A percentile compares a stretch with the other conserved stretches of the same genome.
phyloP scores from a whole-genome alignment of 2,888 invertebrate species.

The Disparrhopalites patrizii region DNA sequence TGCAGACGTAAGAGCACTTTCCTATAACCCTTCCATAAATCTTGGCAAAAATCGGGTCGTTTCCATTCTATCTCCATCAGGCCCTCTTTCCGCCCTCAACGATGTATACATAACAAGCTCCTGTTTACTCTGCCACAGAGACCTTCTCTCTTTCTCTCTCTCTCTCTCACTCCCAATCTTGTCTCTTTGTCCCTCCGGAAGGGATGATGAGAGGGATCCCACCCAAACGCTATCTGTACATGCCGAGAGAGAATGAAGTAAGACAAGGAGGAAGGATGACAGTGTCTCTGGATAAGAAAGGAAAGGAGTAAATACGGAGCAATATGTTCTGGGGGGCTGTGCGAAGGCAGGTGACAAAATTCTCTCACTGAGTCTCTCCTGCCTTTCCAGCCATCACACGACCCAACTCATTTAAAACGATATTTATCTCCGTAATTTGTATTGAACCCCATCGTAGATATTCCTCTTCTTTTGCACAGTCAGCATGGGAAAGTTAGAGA shows the following conservation, averaged over 20 bases:
- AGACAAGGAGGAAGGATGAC: too few species aligned
- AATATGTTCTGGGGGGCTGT: not conserved
- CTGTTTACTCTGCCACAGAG: not conserved
- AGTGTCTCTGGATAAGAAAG: too few species aligned
- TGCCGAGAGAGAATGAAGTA: too few species aligned
- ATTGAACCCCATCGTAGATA: not conserved
- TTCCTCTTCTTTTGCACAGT: not conserved
- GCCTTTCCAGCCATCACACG: too few species aligned
- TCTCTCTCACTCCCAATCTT: not conserved
- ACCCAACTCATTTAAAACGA: conserved; percentile 11
- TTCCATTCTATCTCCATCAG: conserved; percentile 18
- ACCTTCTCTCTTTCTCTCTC: not conserved
- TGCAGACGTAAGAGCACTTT: conserved; percentile 11
- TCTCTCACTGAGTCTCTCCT: too few species aligned
- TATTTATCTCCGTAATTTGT: conserved; percentile 7
- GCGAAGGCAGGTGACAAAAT: too few species aligned
- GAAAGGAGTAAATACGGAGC: too few species aligned
- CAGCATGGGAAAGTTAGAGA: too few species aligned
- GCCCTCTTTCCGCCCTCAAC: too few species aligned
- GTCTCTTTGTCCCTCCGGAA: not conserved
- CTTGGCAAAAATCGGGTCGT: conserved; percentile 18
- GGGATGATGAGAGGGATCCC: too few species aligned
- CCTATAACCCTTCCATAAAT: conserved; percentile 14
- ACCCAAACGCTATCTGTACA: too few species aligned
- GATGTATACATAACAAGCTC: too few species aligned